phyloP scores from a whole-genome alignment of 2,888 invertebrate genomes.

The Epinotia brunnichana region DNA sequence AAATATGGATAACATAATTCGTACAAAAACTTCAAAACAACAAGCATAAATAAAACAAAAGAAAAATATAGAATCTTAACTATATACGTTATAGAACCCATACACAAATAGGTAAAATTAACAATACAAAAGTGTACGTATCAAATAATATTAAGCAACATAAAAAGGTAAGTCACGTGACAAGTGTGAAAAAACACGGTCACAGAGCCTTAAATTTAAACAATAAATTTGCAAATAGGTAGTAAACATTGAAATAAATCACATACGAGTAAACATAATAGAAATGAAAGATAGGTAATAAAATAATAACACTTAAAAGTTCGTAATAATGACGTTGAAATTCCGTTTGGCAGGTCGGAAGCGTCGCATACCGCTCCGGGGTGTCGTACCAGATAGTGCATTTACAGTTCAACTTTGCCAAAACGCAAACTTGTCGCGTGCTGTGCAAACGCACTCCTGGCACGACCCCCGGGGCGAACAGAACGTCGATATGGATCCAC shows the following conservation, averaged over 20 bases:
- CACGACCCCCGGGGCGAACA: constrained; percentile 93
- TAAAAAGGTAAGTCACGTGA: constrained; percentile 21
- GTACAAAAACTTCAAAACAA: constrained; percentile 24
- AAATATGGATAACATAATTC: constrained; percentile 23
- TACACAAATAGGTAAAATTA: constrained; percentile 27
- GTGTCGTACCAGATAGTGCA: constrained; percentile 99
- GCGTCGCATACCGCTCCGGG: constrained; percentile 86
- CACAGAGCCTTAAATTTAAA: constrained; percentile 23
- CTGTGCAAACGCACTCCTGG: constrained; percentile 99
- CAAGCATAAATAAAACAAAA: constrained; percentile 33
- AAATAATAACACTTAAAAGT: constrained; percentile 64
- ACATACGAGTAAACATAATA: constrained; percentile 47
- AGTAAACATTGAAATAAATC: constrained; percentile 41
- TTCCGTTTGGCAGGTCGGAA: constrained; percentile 67
- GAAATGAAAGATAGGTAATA: constrained; percentile 46
- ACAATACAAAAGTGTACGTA: constrained; percentile 12
- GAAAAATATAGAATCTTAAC: constrained; percentile 1
- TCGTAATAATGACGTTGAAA: constrained; percentile 61
- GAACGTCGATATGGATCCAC: constrained; percentile 69
- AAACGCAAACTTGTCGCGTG: constrained; percentile 80
- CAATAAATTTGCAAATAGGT: constrained; percentile 41
- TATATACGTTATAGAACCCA: constrained; percentile 16
- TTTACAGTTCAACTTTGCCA: constrained; percentile 92
- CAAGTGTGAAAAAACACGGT: not conserved
- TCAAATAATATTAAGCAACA: constrained; percentile 37